These are phyloP conservation scores for Mycteria americana DNA, from an alignment of 2,797 vertebrate genomes.

Conservation along the genomic window DNA sequence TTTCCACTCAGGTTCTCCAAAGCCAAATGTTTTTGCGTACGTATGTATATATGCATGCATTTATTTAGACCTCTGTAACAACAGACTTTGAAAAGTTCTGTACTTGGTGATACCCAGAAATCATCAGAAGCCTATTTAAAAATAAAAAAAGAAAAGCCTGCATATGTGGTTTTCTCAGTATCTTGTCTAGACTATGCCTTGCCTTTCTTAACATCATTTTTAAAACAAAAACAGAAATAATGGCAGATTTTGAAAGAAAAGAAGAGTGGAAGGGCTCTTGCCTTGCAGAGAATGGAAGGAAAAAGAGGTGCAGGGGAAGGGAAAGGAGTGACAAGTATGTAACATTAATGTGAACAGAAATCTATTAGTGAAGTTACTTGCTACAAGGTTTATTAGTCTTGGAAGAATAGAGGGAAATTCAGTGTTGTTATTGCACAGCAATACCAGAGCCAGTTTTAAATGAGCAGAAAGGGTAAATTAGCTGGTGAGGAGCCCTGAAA, in stretches of 20 bases:
- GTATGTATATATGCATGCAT: neutral
- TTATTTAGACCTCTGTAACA: neutral
- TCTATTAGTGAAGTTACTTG: neutral
- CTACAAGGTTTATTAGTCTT: neutral
- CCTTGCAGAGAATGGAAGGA: neutral
- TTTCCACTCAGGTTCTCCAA: neutral
- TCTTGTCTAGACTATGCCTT: neutral
- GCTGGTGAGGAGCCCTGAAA: neutral
- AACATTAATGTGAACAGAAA: neutral
- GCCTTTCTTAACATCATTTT: neutral
- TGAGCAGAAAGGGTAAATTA: neutral
- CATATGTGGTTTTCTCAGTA: neutral
- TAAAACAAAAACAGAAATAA: neutral
- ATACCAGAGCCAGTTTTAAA: neutral
- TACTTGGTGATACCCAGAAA: neutral
- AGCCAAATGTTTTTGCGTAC: neutral
- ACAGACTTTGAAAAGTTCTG: neutral
- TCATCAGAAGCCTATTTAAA: neutral
- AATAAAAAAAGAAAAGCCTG: neutral
- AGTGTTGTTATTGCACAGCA: neutral
- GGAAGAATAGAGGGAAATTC: neutral
- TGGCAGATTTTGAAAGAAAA: neutral
- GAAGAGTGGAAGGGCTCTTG: neutral
- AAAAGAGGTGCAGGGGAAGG: neutral
- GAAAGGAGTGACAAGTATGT: neutral